phyloP scores from a whole-genome alignment of 1,140 invertebrate species.

The Procambarus virginalis region DNA sequence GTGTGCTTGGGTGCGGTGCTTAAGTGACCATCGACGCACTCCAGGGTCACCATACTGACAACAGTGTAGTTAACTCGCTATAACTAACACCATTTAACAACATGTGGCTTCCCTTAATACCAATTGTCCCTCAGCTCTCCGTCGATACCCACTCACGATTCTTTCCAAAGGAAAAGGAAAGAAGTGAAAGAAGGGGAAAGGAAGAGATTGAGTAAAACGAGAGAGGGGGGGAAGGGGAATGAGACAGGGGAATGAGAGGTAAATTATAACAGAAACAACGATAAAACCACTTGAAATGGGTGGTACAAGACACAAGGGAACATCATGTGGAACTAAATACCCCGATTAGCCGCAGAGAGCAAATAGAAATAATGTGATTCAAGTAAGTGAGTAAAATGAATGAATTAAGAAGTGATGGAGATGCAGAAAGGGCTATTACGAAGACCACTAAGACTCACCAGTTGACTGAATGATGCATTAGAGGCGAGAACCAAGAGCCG shows the following conservation, averaged over 20 bases:
- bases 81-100: no score
- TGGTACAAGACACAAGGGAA: not conserved
- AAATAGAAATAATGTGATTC: not conserved
- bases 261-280: not conserved
- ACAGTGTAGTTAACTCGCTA: no score
- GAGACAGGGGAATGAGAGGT: not conserved
- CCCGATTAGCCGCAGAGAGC: not conserved
- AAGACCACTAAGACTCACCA: not conserved
- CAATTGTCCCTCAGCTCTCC: no score
- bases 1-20: no score
- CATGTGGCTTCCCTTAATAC: not conserved
- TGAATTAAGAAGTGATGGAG: not conserved
- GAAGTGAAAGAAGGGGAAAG: not conserved
- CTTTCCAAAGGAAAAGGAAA: not conserved
- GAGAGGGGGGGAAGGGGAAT: not conserved
- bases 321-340: no score
- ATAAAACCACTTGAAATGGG: not conserved
- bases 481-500: no score
- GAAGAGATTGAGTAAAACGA: not conserved
- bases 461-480: not conserved
- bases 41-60: no score
- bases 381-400: not conserved
- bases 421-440: not conserved
- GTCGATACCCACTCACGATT: not conserved
- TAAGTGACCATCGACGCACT: no score